Evolutionary conservation across 2,113 vertebrate species (phyloP), one percentile per base, ranked within the genome.

Genomic region (Pelmatolapia mariae): DNA sequence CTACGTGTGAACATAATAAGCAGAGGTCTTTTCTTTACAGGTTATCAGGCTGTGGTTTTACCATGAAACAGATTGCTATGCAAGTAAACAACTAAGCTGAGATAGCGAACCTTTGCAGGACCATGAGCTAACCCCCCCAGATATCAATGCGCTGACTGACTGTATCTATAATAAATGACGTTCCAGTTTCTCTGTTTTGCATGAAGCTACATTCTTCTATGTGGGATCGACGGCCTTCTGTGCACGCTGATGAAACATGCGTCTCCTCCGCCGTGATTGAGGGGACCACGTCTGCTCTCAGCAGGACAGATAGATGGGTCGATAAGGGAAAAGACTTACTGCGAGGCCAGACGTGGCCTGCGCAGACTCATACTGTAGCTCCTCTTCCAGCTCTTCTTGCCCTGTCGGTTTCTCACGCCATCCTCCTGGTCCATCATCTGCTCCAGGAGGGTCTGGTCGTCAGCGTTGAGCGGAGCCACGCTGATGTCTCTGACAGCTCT

Each of bases 351-450:
- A 3, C 96, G 96, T 3, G 98, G 98, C 81, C 97, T 90, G 85
- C 98, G 97, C 91, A 99, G 95, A 79, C 98, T 97, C 93, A 99
- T 97, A 90, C 98, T 99, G 95, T 99, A 99, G 96, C 97, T 98
- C 86, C 97, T 97, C 92, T 99, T 99, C 98, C 98, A 99, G 71
- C 93, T 96, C 92, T 98, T 98, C 95, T 97, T 99, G 93, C 99
- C 99, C 93, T 97, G 97, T 26, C 98, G 97, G 95, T 99, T 99
- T 33, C 98, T 95, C 5, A 99, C 99, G 1, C 99, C 99, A 2
- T 99, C 99, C 12, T 99, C 99, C 96, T 98, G 98, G 96, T 99
- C 99, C 99, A 99, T 99, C 99, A 99, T 99, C 96, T 99, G 98
- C 86, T 99, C 99, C 92, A 99, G 96, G 54, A 99, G 96, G 0